A percentile compares a stretch with the other conserved stretches of the same genome.
Evolutionary conservation across 2,113 vertebrate genomes (phyloP).

Genomic region (Eonycteris spelaea): DNA sequence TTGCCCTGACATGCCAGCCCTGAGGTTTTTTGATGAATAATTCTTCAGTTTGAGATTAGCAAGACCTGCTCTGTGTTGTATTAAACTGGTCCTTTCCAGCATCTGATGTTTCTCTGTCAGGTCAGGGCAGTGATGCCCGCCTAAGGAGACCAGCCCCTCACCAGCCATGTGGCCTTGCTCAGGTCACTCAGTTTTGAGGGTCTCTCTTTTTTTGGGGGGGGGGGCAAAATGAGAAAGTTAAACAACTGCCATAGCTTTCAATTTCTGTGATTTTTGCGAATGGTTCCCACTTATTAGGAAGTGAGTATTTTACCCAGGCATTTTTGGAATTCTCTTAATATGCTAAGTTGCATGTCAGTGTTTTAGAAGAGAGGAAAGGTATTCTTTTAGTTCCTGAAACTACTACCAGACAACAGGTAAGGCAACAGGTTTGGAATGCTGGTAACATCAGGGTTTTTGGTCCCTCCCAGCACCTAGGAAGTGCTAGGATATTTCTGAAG

Average conservation of each 20-base stretch:
- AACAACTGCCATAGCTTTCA: not conserved
- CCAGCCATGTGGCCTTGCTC: not conserved
- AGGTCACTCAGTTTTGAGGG: not conserved
- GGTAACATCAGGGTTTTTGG: not conserved
- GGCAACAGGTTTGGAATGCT: not conserved
- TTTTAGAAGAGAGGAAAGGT: not conserved
- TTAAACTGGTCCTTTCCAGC: not conserved
- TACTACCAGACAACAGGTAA: not conserved
- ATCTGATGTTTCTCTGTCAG: not conserved
- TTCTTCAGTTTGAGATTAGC: not conserved
- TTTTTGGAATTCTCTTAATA: not conserved
- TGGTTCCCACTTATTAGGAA: not conserved
- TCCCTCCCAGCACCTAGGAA: not conserved
- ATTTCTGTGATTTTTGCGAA: not conserved
- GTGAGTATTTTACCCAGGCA: not conserved
- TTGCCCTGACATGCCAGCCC: not conserved
- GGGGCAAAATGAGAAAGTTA: not conserved
- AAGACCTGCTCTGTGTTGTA: not conserved
- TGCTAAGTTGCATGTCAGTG: not conserved
- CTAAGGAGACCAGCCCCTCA: not conserved
- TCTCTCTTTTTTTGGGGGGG: too few species aligned
- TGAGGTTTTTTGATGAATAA: not conserved
- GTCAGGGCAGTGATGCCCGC: accelerated
- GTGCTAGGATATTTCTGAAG: not conserved
- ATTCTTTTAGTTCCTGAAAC: not conserved